Base-by-base conservation (phyloP, 2,797 vertebrate genomes). In the Danionella dracula region DNA sequence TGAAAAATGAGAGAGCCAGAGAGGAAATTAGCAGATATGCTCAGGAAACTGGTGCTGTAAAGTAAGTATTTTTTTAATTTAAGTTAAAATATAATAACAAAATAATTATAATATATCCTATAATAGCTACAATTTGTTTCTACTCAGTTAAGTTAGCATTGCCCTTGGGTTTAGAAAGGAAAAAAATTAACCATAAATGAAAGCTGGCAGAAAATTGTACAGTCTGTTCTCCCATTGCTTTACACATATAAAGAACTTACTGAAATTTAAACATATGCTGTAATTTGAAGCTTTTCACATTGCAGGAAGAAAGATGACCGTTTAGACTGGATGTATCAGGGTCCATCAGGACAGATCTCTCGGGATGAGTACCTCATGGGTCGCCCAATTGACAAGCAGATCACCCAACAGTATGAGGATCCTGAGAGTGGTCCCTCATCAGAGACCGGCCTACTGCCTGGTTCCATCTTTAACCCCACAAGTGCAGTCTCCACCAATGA, bases 301-400 rank as follows among this genome's bases (percentile, higher is more conserved):
- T 61, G 17, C 53, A 99, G 96, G 70, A 98, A 94, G 59, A 93
- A 91, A 61, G 94, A 98, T 81, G 96, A 98, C 71, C 94, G 97
- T 2, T 50, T 98, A 75, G 96, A 99, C 81, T 99, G 96, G 96
- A 98, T 98, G 96, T 99, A 98, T 83, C 96, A 98, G 81, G 96
- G 96, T 1, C 92, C 93, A 0, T 88, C 92, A 0, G 93, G 92
- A 0, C 92, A 95, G 87, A 91, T 96, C 78, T 96, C 91, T 79
- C 91, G 94, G 11, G 96, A 99, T 0, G 96, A 97, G 13, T 99
- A 99, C 48, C 89, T 99, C 38, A 68, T 98, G 76, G 96, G 96
- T 0, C 93, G 95, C 23, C 79, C 94, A n/a, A 91, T 98, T 67
- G 96, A 99, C 78, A 98, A 96, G 50, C 94, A 94, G 3, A 88